Base-by-base conservation (phyloP, 2,113 vertebrate genomes). In the Anhinga rufa region DNA sequence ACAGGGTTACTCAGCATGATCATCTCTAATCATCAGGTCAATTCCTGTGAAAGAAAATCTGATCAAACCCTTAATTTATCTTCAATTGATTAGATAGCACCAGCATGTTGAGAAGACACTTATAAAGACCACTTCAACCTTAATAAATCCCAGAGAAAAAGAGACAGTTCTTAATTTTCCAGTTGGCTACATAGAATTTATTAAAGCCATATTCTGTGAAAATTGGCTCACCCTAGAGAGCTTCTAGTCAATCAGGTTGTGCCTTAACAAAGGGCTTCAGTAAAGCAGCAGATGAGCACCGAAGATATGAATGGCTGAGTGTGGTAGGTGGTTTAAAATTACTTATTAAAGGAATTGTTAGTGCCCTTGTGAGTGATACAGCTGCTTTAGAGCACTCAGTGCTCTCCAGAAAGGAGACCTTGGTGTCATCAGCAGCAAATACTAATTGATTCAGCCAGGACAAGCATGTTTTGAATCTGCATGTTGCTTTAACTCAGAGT, bases 81-180 rank as follows among this genome's bases (percentile, higher is more conserved):
- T 92, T 85, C 57, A 91, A 57, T 72, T 83, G 75, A 90, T 94
- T 95, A 82, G 86, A 60, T 70, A 92, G 51, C 38, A 55, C 34
- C 14, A 40, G 55, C 72, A 76, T 75, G 66, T 79, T 82, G 76
- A 91, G 76, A 91, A 92, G 86, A 71, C 36, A 26, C 77, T 96
- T 96, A 25, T 7, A 87, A 93, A 93, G 84, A 38, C 70, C 70
- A 80, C 79, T 97, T 95, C 96, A 96, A 55, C 76, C 62, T 92
- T 93, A 94, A 96, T 94, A 92, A 96, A 96, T 92, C 60, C 31
- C 46, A 71, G 62, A 48, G 52, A 60, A 51, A 76, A 70, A 82
- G 81, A 84, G 64, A 71, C 72, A 90, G 80, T 80, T 95, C 94
- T 96, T 97, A 97, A 97, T 97, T 97, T 97, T 97, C 96, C 93